A percentile compares a stretch with the other conserved stretches of the same genome.
These are phyloP conservation scores for Lacanobia wlatinum DNA, from an alignment of 2,888 invertebrate genomes.

Conservation along the genomic window DNA sequence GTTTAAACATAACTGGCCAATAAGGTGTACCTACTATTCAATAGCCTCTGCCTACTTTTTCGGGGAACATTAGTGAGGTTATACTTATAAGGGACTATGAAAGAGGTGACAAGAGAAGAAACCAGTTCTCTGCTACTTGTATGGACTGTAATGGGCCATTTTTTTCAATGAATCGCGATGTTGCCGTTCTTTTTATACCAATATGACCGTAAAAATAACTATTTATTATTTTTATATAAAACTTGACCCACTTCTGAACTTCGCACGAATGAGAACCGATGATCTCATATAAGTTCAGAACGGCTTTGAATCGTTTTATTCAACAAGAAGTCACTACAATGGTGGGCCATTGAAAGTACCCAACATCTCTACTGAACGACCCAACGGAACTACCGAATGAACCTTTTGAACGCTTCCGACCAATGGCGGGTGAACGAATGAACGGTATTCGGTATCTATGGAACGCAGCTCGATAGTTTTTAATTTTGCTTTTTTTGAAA, in stretches of 20 bases:
- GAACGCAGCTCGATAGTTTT: conserved; percentile 63
- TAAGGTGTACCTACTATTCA: no score
- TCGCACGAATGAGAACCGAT: conserved; percentile 39
- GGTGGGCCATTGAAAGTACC: conserved; percentile 60
- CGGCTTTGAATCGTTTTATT: conserved; percentile 47
- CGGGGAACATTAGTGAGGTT: not conserved
- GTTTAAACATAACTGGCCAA: no score
- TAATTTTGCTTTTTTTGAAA: conserved; percentile 51
- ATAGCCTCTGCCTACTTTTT: not conserved
- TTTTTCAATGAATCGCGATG: conserved; percentile 11
- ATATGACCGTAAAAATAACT: conserved; percentile 20
- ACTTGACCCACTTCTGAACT: conserved; percentile 34
- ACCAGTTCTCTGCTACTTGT: not conserved
- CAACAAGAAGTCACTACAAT: conserved; percentile 55
- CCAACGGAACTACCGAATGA: conserved; percentile 59
- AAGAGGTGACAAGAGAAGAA: conserved; percentile 1
- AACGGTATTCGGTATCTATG: conserved; percentile 67
- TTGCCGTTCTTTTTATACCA: conserved; percentile 22
- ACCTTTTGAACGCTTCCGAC: conserved; percentile 55
- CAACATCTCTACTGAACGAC: conserved; percentile 58
- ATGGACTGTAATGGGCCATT: conserved; percentile 17
- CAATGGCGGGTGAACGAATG: conserved; percentile 54
- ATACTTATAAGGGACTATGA: not conserved
- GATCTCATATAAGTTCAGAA: conserved; percentile 45
- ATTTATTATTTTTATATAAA: conserved; percentile 30